phyloP scores from a whole-genome alignment of 2,113 vertebrate genomes.

The Hoplias malabaricus region DNA sequence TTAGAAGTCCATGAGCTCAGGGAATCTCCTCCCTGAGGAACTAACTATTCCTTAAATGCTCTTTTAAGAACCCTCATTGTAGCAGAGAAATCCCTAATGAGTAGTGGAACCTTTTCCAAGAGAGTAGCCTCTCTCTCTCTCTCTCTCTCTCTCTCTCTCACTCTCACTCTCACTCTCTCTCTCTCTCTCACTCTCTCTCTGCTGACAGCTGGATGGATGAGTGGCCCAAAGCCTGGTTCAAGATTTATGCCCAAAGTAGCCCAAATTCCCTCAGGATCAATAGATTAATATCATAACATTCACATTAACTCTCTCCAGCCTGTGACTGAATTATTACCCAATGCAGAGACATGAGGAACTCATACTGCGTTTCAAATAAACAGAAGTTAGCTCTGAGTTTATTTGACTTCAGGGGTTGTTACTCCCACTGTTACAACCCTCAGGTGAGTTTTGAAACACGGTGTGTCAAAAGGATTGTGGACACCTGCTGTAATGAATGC shows the following conservation, averaged over 20 bases:
- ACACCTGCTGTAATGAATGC: too few species aligned
- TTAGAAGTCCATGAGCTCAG: too few species aligned
- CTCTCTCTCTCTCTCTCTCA: not conserved
- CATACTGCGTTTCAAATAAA: not conserved
- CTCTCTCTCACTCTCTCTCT: constrained; percentile 1
- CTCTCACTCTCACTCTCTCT: not conserved
- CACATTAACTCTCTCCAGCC: not conserved
- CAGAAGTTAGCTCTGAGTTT: too few species aligned
- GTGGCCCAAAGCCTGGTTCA: not conserved
- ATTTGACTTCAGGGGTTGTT: too few species aligned
- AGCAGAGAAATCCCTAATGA: too few species aligned
- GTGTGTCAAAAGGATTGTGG: too few species aligned
- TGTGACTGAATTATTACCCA: constrained; percentile 6
- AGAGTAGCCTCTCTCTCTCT: not conserved
- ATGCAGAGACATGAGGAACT: not conserved
- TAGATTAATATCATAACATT: constrained; percentile 26
- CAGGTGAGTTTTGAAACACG: too few species aligned
- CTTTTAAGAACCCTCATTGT: not conserved
- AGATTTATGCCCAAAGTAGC: not conserved
- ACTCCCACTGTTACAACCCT: too few species aligned
- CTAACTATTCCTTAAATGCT: too few species aligned
- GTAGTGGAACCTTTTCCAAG: too few species aligned
- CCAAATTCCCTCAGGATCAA: constrained; percentile 1
- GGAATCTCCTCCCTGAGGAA: too few species aligned
- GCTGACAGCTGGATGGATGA: constrained; percentile 20